Percentiles rank a stretch among this genome's conserved stretches.
phyloP scores from a whole-genome alignment of 2,113 vertebrate genomes.

The Macaca nemestrina region DNA sequence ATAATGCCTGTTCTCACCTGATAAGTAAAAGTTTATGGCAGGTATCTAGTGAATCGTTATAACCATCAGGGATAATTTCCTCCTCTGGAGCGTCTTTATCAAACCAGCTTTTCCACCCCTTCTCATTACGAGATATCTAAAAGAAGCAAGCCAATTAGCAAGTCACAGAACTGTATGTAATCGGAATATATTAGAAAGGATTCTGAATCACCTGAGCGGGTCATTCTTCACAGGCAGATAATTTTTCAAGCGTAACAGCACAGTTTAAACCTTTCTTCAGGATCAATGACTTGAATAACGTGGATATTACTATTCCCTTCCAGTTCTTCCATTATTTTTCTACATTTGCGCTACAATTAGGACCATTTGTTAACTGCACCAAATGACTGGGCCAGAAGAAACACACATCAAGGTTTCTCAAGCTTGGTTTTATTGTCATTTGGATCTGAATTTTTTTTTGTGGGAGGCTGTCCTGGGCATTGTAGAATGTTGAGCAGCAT shows the following conservation, averaged over 20 bases:
- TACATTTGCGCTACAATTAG: neutral
- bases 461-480: neutral
- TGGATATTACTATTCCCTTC: neutral
- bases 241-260: conserved; percentile 1
- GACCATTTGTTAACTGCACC: neutral
- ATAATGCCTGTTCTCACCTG: conserved; percentile 77
- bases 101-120: conserved; percentile 86
- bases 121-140: conserved; percentile 83
- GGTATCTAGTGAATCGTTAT: conserved; percentile 84
- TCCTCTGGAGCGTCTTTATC: conserved; percentile 87
- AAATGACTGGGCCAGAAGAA: neutral
- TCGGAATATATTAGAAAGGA: neutral
- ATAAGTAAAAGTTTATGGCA: conserved; percentile 86
- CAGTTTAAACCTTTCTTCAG: neutral
- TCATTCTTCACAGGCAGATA: neutral
- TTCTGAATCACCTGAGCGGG: neutral
- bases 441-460: neutral
- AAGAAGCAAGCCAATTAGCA: conserved; percentile 42
- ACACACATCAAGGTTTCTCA: neutral
- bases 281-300: neutral
- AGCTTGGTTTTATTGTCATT: neutral
- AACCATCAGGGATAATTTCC: conserved; percentile 85
- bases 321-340: neutral
- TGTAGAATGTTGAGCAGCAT: neutral
- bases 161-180: neutral